Conservation (phyloP, 2,797 vertebrate species). For the Rhadinocentrus ornatus region DNA sequence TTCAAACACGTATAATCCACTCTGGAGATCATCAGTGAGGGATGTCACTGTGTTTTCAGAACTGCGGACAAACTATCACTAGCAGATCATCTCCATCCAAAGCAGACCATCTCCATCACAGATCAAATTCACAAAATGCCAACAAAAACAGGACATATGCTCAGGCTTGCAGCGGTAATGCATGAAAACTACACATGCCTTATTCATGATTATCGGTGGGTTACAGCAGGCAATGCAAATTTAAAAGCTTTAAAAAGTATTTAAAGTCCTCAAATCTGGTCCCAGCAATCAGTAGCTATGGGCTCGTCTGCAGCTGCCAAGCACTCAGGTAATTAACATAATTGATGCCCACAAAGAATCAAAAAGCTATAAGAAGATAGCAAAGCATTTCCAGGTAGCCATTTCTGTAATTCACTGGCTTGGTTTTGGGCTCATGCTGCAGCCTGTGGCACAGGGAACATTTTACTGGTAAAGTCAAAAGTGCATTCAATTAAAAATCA, state of each 20-base stretch:
- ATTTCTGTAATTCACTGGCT: neutral
- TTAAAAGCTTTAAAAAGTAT: neutral
- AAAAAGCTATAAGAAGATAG: slow-evolving; percentile 8
- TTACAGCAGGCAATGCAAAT: neutral
- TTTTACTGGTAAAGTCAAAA: neutral
- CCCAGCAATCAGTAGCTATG: neutral
- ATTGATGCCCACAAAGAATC: neutral
- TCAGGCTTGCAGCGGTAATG: neutral
- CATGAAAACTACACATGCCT: neutral
- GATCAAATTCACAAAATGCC: neutral
- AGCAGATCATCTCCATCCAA: neutral
- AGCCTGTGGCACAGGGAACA: neutral
- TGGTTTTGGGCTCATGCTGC: neutral
- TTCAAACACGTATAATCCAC: slow-evolving; percentile 29
- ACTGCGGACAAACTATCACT: slow-evolving; percentile 14
- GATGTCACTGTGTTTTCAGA: slow-evolving; percentile 18
- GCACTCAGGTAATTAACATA: neutral
- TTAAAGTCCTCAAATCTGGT: neutral
- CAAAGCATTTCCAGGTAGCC: slow-evolving; percentile 7
- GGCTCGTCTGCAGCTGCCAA: neutral
- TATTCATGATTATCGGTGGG: neutral
- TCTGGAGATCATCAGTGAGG: slow-evolving; percentile 11
- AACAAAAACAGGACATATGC: neutral
- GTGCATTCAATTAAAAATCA: neutral
- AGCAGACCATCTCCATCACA: too few species aligned